phyloP scores from a whole-genome alignment of 2,797 vertebrate genomes.

The Muscicapa striata region DNA sequence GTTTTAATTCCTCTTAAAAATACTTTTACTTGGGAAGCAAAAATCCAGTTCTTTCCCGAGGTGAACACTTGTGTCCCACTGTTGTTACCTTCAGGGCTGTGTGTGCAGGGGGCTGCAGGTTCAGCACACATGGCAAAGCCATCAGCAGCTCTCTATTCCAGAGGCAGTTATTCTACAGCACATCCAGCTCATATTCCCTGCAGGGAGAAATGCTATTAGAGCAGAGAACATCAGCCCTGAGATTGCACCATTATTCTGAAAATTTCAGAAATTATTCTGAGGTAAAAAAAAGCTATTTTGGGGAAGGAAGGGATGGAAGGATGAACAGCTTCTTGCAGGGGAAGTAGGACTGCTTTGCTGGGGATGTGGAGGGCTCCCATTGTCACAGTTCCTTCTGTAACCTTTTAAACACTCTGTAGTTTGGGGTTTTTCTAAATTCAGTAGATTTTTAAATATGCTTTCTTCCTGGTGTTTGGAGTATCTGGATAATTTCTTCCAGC shows the following conservation, averaged over 20 bases:
- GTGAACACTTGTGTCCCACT: background rate
- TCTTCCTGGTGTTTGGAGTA: background rate
- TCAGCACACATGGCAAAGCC: conserved; percentile 79
- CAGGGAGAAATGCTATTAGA: background rate
- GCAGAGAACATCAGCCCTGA: background rate
- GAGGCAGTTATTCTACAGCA: conserved; percentile 76
- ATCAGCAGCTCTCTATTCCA: conserved; percentile 75
- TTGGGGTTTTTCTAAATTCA: background rate
- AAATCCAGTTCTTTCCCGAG: background rate
- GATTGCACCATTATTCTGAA: background rate
- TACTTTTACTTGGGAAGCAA: background rate
- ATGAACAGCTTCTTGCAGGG: background rate
- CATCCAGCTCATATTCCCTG: conserved; percentile 86
- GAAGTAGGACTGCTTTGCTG: background rate
- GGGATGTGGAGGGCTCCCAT: background rate
- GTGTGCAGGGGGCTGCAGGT: conserved; percentile 74
- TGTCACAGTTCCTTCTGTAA: background rate
- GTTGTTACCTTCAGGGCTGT: conserved; percentile 73
- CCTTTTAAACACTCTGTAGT: background rate
- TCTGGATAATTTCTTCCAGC: background rate
- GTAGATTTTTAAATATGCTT: background rate
- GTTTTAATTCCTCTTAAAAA: background rate
- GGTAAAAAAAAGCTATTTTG: background rate
- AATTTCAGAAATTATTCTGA: background rate
- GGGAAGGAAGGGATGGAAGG: background rate